A percentile compares a stretch with the other conserved stretches of the same genome.
Evolutionary conservation across 2,797 vertebrate species (phyloP).

Genomic region (Gouania willdenowi): DNA sequence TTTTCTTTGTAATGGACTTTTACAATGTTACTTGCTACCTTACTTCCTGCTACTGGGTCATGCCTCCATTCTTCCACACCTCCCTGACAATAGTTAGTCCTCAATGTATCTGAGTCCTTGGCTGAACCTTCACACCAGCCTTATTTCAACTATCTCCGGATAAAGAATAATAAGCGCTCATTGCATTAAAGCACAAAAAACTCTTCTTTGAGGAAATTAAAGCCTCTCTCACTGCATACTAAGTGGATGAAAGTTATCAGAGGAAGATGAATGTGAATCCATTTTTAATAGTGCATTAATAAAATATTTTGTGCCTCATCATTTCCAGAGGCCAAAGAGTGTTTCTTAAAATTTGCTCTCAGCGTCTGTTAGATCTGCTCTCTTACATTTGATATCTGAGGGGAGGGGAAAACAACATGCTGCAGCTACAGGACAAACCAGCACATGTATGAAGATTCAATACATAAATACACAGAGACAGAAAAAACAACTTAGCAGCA

Average conservation of each 20-base stretch:
- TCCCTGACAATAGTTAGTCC: too few species aligned
- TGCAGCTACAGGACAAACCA: not conserved
- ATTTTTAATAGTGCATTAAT: constrained; percentile 72
- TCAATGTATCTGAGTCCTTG: not conserved
- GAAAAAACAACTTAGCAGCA: constrained; percentile 3
- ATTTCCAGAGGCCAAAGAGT: constrained; percentile 49
- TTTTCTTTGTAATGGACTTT: too few species aligned
- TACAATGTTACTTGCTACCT: too few species aligned
- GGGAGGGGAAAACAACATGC: not conserved
- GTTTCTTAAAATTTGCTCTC: constrained; percentile 24
- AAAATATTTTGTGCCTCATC: constrained; percentile 54
- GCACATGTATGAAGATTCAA: not conserved
- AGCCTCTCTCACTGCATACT: constrained; percentile 34
- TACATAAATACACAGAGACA: not conserved
- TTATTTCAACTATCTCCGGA: constrained; percentile 19
- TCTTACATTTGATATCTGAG: constrained; percentile 19
- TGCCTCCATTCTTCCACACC: too few species aligned
- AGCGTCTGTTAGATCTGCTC: constrained; percentile 15
- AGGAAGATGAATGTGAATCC: constrained; percentile 59
- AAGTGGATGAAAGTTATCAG: constrained; percentile 55
- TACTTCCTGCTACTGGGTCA: too few species aligned
- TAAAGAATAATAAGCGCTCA: constrained; percentile 19
- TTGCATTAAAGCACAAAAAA: constrained; percentile 22
- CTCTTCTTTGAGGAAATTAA: constrained; percentile 44
- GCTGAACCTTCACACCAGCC: not conserved